phyloP scores from a whole-genome alignment of 2,888 invertebrate genomes.

The Cremastinae sp. region DNA sequence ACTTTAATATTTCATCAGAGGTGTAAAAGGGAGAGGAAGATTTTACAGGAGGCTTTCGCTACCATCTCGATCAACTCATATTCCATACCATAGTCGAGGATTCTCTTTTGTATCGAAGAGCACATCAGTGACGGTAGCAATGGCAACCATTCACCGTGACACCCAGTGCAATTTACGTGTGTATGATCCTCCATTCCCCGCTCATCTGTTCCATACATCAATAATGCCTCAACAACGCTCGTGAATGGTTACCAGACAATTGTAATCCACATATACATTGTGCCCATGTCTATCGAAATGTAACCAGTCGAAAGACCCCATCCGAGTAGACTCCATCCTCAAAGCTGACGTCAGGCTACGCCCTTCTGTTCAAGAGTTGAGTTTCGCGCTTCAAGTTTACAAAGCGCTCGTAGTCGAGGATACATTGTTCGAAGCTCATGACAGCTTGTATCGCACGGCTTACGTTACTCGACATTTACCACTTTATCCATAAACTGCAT shows the following conservation, averaged over 20 bases:
- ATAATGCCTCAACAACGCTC: constrained; percentile 36
- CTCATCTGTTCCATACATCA: not conserved
- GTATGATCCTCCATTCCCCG: not conserved
- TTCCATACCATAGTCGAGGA: not conserved
- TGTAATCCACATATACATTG: not conserved
- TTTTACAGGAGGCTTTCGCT: not conserved
- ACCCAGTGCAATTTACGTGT: constrained; percentile 5
- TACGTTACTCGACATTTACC: too few relatives aligned
- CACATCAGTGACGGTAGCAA: constrained; percentile 7
- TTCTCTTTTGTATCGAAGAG: constrained; percentile 10
- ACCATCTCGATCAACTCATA: not conserved
- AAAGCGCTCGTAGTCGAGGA: too few relatives aligned
- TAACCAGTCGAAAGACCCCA: not conserved
- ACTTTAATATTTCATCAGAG: not conserved
- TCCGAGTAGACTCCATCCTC: not conserved
- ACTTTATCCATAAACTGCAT: too few relatives aligned
- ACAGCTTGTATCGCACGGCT: too few relatives aligned
- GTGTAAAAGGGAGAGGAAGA: too few relatives aligned
- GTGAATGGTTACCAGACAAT: constrained; percentile 11
- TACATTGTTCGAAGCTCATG: too few relatives aligned
- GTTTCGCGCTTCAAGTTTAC: too few relatives aligned
- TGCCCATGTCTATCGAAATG: not conserved
- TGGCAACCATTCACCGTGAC: constrained; percentile 7
- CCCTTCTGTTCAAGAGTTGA: too few relatives aligned
- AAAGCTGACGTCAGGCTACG: not conserved